Evolutionary conservation across 2,113 vertebrate species (phyloP).

Genomic region (Alectura lathami): DNA sequence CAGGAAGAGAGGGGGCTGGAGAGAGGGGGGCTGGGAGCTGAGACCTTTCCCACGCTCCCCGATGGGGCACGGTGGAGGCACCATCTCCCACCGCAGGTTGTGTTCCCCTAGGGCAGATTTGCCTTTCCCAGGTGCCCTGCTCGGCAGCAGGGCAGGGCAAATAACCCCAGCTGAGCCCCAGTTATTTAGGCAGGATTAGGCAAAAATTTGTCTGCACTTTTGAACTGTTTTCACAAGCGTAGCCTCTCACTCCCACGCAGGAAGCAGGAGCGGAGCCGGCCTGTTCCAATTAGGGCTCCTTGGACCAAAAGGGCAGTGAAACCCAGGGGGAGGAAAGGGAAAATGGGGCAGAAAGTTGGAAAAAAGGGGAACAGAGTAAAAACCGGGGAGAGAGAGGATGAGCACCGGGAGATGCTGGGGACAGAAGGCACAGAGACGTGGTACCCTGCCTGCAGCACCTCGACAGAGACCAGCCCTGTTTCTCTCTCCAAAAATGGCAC

Average conservation of each 20-base stretch:
- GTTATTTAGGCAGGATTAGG: slow-evolving; percentile 81
- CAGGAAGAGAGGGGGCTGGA: slow-evolving; percentile 7
- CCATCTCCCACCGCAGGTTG: not conserved
- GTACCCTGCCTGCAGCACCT: not conserved
- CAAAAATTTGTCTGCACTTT: slow-evolving; percentile 83
- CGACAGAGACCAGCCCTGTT: not conserved
- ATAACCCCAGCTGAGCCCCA: slow-evolving; percentile 64
- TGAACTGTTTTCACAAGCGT: slow-evolving; percentile 83
- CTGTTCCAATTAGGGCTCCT: slow-evolving; percentile 69
- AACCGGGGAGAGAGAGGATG: not conserved
- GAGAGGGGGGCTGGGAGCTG: not conserved
- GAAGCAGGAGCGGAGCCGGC: slow-evolving; percentile 74
- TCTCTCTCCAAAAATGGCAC: not conserved
- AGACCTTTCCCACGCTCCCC: slow-evolving; percentile 62
- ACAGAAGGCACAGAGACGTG: not conserved
- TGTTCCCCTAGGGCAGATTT: not conserved
- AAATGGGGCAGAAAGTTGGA: not conserved
- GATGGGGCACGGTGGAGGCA: rapidly evolving
- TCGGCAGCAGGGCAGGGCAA: not conserved
- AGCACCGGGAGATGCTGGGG: not conserved
- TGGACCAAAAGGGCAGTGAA: not conserved
- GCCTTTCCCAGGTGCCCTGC: not conserved
- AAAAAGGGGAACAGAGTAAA: not conserved
- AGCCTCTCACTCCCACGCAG: slow-evolving; percentile 82
- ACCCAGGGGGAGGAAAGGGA: not conserved